A percentile compares a stretch with the other conserved stretches of the same genome.
These are phyloP conservation scores for Mechanitis mazaeus DNA, from an alignment of 2,888 invertebrate genomes.

Conservation along the genomic window DNA sequence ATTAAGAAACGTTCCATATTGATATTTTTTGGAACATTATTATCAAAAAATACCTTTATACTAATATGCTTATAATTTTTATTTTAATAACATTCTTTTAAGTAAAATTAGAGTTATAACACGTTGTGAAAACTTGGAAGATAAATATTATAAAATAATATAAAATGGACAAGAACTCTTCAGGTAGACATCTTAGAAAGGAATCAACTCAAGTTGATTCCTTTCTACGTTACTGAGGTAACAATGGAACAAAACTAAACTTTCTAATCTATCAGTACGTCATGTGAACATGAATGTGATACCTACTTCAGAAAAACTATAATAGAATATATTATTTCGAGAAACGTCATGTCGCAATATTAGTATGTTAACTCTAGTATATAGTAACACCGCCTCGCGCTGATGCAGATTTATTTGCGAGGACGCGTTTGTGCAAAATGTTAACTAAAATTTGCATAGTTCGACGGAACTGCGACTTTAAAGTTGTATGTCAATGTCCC, in stretches of 20 bases:
- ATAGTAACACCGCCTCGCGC: conserved; percentile 12
- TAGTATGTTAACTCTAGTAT: background rate
- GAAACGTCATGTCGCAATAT: background rate
- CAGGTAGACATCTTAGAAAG: too few species aligned
- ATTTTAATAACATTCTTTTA: background rate
- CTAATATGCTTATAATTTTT: background rate
- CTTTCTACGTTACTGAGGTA: too few species aligned
- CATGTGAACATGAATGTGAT: too few species aligned
- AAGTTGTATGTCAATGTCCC: conserved; percentile 50
- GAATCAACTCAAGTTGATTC: too few species aligned
- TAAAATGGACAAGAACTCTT: too few species aligned
- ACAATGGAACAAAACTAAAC: too few species aligned
- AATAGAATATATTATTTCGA: background rate
- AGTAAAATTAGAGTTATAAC: background rate
- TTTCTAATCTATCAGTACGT: too few species aligned
- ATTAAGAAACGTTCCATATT: too few species aligned
- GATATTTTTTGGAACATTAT: background rate
- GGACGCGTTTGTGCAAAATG: conserved; percentile 55
- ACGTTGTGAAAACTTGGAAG: too few species aligned
- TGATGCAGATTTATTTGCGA: conserved; percentile 41
- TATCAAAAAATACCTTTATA: background rate
- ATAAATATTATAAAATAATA: too few species aligned
- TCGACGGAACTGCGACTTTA: conserved; percentile 48
- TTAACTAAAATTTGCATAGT: conserved; percentile 66
- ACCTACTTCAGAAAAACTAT: background rate